Conservation (phyloP, 2,888 invertebrate species). For the Emmelina monodactyla region DNA sequence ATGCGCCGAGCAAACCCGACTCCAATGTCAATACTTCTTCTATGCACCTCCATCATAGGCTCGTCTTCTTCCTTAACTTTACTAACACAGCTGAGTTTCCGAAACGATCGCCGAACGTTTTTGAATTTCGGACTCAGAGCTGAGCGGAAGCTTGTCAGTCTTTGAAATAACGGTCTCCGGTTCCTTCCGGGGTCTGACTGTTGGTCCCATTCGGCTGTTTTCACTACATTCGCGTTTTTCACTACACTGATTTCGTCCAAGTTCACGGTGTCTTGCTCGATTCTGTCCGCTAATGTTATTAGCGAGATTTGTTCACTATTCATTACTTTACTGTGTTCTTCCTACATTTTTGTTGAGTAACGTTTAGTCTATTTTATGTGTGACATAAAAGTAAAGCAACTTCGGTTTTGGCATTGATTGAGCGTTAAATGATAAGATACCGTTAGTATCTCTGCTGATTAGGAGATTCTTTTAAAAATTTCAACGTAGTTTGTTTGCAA, state of each 20-base stretch:
- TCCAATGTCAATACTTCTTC: slow-evolving; percentile 48
- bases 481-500: too few species aligned
- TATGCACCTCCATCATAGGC: slow-evolving; percentile 37
- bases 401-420: slow-evolving; percentile 63
- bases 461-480: not conserved
- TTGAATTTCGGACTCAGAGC: slow-evolving; percentile 30
- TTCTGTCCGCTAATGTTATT: slow-evolving; percentile 27
- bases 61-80: slow-evolving; percentile 25
- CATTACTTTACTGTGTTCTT: slow-evolving; percentile 42
- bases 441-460: slow-evolving; percentile 4
- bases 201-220: too few species aligned
- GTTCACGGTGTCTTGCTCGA: slow-evolving; percentile 21
- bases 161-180: slow-evolving; percentile 17
- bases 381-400: too few species aligned
- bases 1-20: slow-evolving; percentile 46
- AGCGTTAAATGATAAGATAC: slow-evolving; percentile 45
- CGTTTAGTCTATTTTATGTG: too few species aligned
- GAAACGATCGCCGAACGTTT: slow-evolving; percentile 30
- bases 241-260: too few species aligned
- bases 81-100: slow-evolving; percentile 38
- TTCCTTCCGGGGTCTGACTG: too few species aligned
- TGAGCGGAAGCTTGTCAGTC: slow-evolving; percentile 28
- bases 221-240: too few species aligned
- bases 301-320: slow-evolving; percentile 33
- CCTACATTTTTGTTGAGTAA: too few species aligned